These are phyloP conservation scores for Beaufortia kweichowensis DNA, from an alignment of 2,113 vertebrate species.

Conservation along the genomic window DNA sequence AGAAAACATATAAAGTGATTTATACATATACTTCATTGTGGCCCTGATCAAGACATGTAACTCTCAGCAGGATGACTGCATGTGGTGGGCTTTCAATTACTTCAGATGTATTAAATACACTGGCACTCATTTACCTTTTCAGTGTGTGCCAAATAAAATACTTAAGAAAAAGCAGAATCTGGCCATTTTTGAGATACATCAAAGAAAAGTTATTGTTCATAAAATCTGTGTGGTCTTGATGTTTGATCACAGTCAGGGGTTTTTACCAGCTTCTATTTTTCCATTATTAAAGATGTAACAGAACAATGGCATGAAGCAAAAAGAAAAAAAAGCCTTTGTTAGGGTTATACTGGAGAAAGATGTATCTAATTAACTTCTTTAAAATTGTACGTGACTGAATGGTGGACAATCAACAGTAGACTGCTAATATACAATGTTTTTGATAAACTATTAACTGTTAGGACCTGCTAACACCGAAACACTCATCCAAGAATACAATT, in stretches of 20 bases:
- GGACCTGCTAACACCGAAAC: background rate
- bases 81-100: conserved; percentile 23
- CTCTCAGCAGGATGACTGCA: conserved; percentile 17
- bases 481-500: background rate
- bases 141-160: conserved; percentile 55
- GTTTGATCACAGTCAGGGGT: conserved; percentile 55
- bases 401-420: background rate
- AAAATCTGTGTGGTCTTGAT: conserved; percentile 66
- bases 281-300: conserved; percentile 60
- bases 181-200: conserved; percentile 55
- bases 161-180: conserved; percentile 59
- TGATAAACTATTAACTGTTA: background rate
- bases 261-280: conserved; percentile 54
- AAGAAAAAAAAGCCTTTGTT: conserved; percentile 13
- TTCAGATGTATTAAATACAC: conserved; percentile 23
- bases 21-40: background rate
- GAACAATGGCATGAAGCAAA: conserved; percentile 30
- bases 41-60: conserved; percentile 26
- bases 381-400: background rate
- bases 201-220: conserved; percentile 58
- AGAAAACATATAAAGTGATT: conserved; percentile 1
- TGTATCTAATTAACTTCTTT: conserved; percentile 1
- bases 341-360: conserved; percentile 4
- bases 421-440: background rate
- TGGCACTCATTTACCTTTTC: conserved; percentile 34